A percentile compares a stretch with the other conserved stretches of the same genome.
Conservation (phyloP, 2,113 vertebrate genomes). For the Dermatemys mawii region DNA sequence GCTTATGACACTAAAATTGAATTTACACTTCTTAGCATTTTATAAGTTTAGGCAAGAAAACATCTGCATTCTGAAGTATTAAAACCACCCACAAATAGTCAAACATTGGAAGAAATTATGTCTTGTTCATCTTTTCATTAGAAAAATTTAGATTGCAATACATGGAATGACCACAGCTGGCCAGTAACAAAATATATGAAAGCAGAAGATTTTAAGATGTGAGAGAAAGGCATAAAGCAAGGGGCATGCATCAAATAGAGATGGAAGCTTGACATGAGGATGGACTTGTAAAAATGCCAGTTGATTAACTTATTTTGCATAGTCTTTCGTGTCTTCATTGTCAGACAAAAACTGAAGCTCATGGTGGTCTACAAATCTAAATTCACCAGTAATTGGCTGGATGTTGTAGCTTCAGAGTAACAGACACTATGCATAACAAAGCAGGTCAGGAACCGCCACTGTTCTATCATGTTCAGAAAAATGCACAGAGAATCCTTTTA, state of each 20-base stretch:
- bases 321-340: neutral
- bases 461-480: too few relatives aligned
- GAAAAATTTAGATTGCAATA: neutral
- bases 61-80: neutral
- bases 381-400: neutral
- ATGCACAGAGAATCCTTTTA: too few relatives aligned
- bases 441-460: neutral
- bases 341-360: neutral
- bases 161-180: neutral
- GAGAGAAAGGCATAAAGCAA: neutral
- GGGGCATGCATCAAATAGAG: neutral
- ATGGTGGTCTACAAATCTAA: neutral
- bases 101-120: neutral
- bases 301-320: rapidly evolving
- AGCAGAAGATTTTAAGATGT: neutral
- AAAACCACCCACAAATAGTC: neutral
- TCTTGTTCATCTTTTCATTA: neutral
- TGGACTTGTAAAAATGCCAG: neutral
- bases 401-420: constrained; percentile 4
- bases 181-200: too few relatives aligned
- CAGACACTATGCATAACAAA: rapidly evolving
- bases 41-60: neutral
- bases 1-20: neutral
- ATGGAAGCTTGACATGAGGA: neutral
- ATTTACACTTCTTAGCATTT: neutral